phyloP scores from a whole-genome alignment of 2,888 invertebrate species.

The Polymixis flavicincta region DNA sequence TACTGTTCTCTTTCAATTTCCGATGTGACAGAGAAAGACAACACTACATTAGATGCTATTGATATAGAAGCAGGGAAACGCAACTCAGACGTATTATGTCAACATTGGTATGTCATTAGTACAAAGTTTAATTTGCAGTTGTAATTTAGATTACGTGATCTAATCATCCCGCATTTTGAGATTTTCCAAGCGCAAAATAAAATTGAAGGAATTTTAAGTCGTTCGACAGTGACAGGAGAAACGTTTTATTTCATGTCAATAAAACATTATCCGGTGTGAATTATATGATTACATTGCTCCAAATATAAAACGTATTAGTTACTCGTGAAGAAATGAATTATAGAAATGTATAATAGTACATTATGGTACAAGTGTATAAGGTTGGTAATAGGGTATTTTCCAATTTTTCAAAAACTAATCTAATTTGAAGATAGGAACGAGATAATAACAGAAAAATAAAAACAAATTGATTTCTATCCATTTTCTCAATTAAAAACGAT shows the following conservation, averaged over 20 bases:
- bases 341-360: neutral
- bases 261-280: constrained; percentile 9
- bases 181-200: constrained; percentile 14
- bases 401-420: no score
- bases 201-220: constrained; percentile 6
- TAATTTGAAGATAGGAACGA: no score
- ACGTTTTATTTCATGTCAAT: constrained; percentile 44
- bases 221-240: constrained; percentile 48
- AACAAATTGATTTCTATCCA: no score
- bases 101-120: constrained; percentile 60
- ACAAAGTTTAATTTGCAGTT: constrained; percentile 53
- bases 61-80: neutral
- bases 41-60: constrained; percentile 32
- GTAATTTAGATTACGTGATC: neutral
- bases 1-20: constrained; percentile 38
- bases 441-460: no score
- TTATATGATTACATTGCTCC: constrained; percentile 17
- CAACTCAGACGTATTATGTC: constrained; percentile 48
- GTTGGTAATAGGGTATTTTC: no score
- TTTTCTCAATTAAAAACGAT: no score
- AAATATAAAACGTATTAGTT: neutral
- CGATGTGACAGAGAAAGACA: constrained; percentile 27
- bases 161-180: neutral
- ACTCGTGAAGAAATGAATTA: neutral
- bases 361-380: no score